A percentile compares a stretch with the other conserved stretches of the same genome.
Evolutionary conservation across 2,113 vertebrate species (phyloP).

Genomic region (Euleptes europaea): DNA sequence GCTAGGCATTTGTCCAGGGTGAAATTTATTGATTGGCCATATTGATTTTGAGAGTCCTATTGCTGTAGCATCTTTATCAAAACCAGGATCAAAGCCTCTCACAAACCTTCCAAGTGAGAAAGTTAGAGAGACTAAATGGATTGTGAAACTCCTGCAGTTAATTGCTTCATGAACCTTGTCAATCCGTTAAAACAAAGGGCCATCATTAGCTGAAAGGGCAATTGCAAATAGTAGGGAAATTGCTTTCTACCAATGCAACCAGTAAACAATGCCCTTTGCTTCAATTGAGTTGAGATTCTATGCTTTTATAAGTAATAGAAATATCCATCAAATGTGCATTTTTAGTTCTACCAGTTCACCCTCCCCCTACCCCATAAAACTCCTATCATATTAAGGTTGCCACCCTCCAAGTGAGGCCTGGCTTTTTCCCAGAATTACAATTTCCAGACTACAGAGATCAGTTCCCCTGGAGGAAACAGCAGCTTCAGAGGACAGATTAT

Average conservation of each 20-base stretch:
- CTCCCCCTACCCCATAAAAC: not conserved
- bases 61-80: conserved; percentile 42
- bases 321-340: not conserved
- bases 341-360: not conserved
- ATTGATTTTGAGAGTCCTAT: conserved; percentile 30
- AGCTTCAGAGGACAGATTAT: no score
- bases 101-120: conserved; percentile 1
- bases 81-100: conserved; percentile 34
- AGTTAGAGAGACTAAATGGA: conserved; percentile 12
- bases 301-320: not conserved
- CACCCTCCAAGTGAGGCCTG: no score
- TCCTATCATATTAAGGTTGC: no score
- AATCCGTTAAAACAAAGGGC: not conserved
- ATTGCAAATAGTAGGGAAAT: no score
- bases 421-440: no score
- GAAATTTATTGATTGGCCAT: conserved; percentile 20
- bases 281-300: not conserved
- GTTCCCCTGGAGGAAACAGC: no score
- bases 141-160: not conserved
- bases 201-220: not conserved
- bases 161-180: not conserved
- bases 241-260: not conserved
- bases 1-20: conserved; percentile 20
- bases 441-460: no score
- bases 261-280: not conserved